Evolutionary conservation across 2,113 vertebrate species (phyloP).

Genomic region (Saiga tatarica): DNA sequence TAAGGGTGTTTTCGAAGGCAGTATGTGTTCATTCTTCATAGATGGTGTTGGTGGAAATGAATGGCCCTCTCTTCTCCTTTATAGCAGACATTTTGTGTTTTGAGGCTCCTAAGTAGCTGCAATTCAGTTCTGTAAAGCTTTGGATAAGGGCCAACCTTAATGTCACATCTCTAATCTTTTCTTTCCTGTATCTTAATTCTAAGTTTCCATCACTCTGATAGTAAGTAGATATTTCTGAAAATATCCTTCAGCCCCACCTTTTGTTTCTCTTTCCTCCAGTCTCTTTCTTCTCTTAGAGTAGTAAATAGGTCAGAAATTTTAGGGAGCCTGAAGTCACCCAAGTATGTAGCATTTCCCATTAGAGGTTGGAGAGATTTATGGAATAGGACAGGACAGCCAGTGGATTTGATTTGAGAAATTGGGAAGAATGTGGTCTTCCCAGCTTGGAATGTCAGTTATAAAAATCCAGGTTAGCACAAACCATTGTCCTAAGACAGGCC

Average conservation of each 20-base stretch:
- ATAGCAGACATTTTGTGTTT: not conserved
- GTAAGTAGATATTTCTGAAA: not conserved
- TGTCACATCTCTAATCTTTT: not conserved
- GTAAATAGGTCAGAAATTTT: not conserved
- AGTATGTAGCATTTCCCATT: not conserved
- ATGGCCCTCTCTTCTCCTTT: not conserved
- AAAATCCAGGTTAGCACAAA: not conserved
- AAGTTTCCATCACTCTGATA: not conserved
- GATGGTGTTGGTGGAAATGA: not conserved
- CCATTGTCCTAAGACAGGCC: not conserved
- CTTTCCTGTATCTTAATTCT: not conserved
- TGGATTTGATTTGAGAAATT: not conserved
- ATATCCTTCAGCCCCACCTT: not conserved
- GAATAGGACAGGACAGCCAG: not conserved
- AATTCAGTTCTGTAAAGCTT: not conserved
- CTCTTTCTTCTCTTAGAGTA: not conserved
- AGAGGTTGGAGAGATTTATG: not conserved
- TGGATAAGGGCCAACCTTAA: not conserved
- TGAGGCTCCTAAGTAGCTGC: not conserved
- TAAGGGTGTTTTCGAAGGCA: not conserved
- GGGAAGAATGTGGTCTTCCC: not conserved
- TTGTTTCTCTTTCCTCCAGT: not conserved
- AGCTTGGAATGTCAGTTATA: not conserved
- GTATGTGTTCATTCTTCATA: not conserved
- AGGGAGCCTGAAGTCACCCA: not conserved